These are phyloP conservation scores for Apis mellifera DNA, from an alignment of 1,140 invertebrate genomes.

Conservation along the genomic window DNA sequence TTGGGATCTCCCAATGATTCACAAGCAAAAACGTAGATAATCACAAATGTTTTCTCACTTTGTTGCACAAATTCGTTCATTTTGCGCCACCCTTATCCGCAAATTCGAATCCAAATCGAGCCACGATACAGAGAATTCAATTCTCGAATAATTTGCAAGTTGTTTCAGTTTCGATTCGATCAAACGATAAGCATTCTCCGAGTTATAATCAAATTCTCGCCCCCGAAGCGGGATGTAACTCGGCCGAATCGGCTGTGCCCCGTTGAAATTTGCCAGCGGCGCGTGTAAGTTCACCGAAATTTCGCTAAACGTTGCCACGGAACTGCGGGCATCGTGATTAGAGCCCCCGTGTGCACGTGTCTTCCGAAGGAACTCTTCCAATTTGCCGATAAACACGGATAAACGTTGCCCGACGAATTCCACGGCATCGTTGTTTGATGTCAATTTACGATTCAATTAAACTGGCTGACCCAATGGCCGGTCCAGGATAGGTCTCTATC, in stretches of 20 bases:
- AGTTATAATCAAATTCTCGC: slow-evolving; percentile 48
- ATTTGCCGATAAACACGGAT: not conserved
- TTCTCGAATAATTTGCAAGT: slow-evolving; percentile 25
- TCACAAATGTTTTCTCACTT: too few species aligned
- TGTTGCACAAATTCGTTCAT: too few species aligned
- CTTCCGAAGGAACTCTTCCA: slow-evolving; percentile 7
- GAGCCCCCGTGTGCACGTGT: not conserved
- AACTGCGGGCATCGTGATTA: not conserved
- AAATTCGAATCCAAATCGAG: too few species aligned
- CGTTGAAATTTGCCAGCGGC: not conserved
- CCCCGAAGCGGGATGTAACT: not conserved
- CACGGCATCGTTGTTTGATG: slow-evolving; percentile 35
- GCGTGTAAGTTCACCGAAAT: slow-evolving; percentile 17
- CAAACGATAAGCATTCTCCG: slow-evolving; percentile 35
- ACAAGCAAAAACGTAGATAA: too few species aligned
- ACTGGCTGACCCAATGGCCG: not conserved
- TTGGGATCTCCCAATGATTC: too few species aligned
- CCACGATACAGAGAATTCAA: not conserved
- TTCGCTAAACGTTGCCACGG: not conserved
- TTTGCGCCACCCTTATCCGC: too few species aligned
- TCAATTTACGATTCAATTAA: slow-evolving; percentile 55
- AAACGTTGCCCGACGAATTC: not conserved
- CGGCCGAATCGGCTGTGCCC: not conserved
- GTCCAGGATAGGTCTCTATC: not conserved
- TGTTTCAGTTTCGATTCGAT: slow-evolving; percentile 35